Conservation (phyloP, 2,888 invertebrate species). For the Drosophila diplacantha region DNA sequence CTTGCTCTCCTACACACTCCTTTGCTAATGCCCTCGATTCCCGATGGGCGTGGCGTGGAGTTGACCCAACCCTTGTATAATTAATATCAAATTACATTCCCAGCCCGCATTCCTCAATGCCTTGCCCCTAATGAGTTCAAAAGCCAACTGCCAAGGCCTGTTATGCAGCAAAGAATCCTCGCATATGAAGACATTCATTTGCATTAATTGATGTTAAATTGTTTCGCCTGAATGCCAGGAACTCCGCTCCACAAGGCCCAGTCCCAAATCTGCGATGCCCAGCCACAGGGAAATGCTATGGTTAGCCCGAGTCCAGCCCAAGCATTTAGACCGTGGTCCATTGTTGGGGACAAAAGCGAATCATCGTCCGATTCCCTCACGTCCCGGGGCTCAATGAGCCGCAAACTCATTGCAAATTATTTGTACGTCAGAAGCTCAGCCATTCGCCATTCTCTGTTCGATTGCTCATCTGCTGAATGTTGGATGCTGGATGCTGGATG, state of each 20-base stretch:
- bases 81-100: slow-evolving; percentile 34
- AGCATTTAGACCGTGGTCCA: slow-evolving; percentile 23
- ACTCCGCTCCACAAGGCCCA: slow-evolving; percentile 11
- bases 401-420: slow-evolving; percentile 72
- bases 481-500: slow-evolving; percentile 18
- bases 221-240: slow-evolving; percentile 41
- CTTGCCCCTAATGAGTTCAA: slow-evolving; percentile 27
- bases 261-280: slow-evolving; percentile 5
- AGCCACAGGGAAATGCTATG: slow-evolving; percentile 16
- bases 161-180: slow-evolving; percentile 29
- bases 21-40: neutral
- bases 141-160: slow-evolving; percentile 17
- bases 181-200: slow-evolving; percentile 49
- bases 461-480: slow-evolving; percentile 36
- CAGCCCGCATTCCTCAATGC: slow-evolving; percentile 26
- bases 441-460: slow-evolving; percentile 14
- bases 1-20: neutral
- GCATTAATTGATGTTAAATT: slow-evolving; percentile 50
- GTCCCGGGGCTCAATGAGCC: slow-evolving; percentile 67
- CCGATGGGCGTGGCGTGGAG: slow-evolving; percentile 1
- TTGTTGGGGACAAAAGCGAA: slow-evolving; percentile 30
- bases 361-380: slow-evolving; percentile 41
- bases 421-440: slow-evolving; percentile 61
- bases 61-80: slow-evolving; percentile 18
- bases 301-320: slow-evolving; percentile 30